These are phyloP conservation scores for Rhagonycha lutea DNA, from an alignment of 2,888 invertebrate genomes.

Conservation along the genomic window DNA sequence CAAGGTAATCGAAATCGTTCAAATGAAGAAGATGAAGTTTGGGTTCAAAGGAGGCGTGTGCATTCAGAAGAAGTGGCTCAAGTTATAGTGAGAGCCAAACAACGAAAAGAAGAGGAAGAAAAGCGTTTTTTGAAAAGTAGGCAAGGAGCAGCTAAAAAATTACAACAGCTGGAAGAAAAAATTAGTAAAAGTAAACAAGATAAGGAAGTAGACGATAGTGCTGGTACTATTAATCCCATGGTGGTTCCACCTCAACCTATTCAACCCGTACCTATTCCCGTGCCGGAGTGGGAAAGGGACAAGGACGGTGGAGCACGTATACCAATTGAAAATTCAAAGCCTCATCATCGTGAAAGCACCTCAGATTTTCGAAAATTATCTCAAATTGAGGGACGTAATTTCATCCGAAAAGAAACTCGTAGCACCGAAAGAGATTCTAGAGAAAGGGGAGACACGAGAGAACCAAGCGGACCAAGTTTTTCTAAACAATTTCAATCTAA, in stretches of 20 bases:
- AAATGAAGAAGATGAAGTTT: constrained; percentile 63
- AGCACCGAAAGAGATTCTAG: constrained; percentile 47
- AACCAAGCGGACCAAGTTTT: constrained; percentile 64
- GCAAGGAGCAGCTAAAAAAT: constrained; percentile 66
- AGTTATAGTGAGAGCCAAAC: constrained; percentile 81
- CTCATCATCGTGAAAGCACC: constrained; percentile 18
- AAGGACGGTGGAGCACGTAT: constrained; percentile 43
- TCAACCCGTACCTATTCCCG: constrained; percentile 56
- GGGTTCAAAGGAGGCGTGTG: constrained; percentile 73
- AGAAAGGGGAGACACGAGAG: constrained; percentile 57
- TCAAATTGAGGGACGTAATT: constrained; percentile 53
- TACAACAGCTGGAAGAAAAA: constrained; percentile 71
- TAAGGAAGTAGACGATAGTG: constrained; percentile 54
- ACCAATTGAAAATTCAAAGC: constrained; percentile 19
- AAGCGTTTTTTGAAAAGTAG: constrained; percentile 72
- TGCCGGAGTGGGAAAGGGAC: constrained; percentile 61
- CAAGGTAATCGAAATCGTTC: constrained; percentile 33
- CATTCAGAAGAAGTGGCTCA: constrained; percentile 74
- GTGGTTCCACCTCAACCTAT: constrained; percentile 52
- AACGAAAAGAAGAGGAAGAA: constrained; percentile 87
- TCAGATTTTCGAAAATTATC: constrained; percentile 51
- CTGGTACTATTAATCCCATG: constrained; percentile 53
- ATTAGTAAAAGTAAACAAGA: constrained; percentile 61
- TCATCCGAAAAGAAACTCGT: constrained; percentile 49
- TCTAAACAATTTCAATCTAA: constrained; percentile 78